Conservation (phyloP, 2,888 invertebrate species). For the Oscheius myriophilus region DNA sequence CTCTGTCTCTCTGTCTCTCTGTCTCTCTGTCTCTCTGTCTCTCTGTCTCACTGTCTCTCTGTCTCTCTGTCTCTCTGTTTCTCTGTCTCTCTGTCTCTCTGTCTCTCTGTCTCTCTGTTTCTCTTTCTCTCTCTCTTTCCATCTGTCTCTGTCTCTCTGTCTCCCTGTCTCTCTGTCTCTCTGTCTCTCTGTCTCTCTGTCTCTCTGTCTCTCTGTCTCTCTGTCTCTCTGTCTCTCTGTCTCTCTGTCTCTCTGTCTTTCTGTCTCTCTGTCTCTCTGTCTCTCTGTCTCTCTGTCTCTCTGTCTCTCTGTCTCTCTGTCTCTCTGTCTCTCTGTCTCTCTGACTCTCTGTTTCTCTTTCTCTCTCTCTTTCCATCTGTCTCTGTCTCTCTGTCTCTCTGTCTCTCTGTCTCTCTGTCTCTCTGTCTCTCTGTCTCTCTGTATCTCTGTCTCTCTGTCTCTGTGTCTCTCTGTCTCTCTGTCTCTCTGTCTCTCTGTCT, state of each 20-base stretch:
- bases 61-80: neutral
- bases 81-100: neutral
- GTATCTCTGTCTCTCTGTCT: neutral
- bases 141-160: neutral
- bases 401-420: too few relatives aligned
- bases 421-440: neutral
- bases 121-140: neutral
- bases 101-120: neutral
- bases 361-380: neutral
- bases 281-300: constrained; percentile 1
- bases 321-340: neutral
- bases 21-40: neutral
- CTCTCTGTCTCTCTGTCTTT: neutral
- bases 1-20: neutral
- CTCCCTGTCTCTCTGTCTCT: neutral
- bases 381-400: constrained; percentile 1
- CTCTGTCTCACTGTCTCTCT: neutral
- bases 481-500: neutral
- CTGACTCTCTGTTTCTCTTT: neutral
- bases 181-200: too few relatives aligned
- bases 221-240: neutral
- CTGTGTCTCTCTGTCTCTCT: neutral
- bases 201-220: neutral
- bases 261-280: neutral
- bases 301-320: constrained; percentile 3